These are phyloP conservation scores for Danaus chrysippus DNA, from an alignment of 2,888 invertebrate species.

Conservation along the genomic window DNA sequence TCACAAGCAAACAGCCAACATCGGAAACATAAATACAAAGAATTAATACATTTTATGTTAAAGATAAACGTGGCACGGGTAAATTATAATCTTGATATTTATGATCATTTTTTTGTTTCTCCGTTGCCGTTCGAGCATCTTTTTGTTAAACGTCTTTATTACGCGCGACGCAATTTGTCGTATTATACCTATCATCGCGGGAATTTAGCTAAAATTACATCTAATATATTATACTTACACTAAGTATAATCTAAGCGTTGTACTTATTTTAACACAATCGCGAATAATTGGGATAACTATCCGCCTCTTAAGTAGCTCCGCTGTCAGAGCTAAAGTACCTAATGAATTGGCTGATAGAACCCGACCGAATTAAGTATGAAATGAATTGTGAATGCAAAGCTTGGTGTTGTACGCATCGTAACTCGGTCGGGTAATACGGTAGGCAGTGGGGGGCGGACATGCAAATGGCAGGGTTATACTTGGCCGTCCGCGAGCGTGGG, in stretches of 20 bases:
- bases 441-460: slow-evolving; percentile 68
- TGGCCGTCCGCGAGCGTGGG: slow-evolving; percentile 74
- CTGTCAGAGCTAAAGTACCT: slow-evolving; percentile 33
- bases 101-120: too few relatives aligned
- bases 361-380: slow-evolving; percentile 41
- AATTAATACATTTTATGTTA: too few relatives aligned
- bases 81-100: too few relatives aligned
- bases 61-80: too few relatives aligned
- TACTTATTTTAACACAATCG: slow-evolving; percentile 25
- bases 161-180: not conserved
- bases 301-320: slow-evolving; percentile 27
- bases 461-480: slow-evolving; percentile 76
- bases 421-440: slow-evolving; percentile 65
- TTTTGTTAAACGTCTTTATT: too few relatives aligned
- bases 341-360: slow-evolving; percentile 37
- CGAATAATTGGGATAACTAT: slow-evolving; percentile 29
- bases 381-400: slow-evolving; percentile 23
- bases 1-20: too few relatives aligned
- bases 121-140: too few relatives aligned
- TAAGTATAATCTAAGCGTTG: slow-evolving; percentile 9
- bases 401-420: slow-evolving; percentile 35
- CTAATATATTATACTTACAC: slow-evolving; percentile 1
- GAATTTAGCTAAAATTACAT: not conserved
- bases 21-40: too few relatives aligned
- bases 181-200: not conserved